Conservation (phyloP, 2,797 vertebrate genomes). For the Neosilurus hyrtlii region DNA sequence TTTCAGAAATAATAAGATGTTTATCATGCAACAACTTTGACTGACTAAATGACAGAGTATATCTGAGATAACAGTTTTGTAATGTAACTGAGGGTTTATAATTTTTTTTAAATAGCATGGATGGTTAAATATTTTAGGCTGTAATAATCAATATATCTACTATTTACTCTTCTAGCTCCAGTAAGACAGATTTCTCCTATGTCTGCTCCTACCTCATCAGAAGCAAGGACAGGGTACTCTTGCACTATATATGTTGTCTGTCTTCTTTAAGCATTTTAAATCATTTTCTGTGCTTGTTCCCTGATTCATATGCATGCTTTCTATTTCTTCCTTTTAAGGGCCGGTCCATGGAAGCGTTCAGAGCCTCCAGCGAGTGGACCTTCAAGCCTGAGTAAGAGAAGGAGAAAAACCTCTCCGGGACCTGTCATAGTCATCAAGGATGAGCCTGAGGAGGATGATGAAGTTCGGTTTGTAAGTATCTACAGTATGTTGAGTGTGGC, state of each 20-base stretch:
- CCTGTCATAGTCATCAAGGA: slow-evolving; percentile 81
- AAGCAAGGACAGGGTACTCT: slow-evolving; percentile 67
- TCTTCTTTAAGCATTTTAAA: not conserved
- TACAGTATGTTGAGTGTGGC: not conserved
- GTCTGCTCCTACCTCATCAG: slow-evolving; percentile 70
- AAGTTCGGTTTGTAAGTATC: slow-evolving; percentile 75
- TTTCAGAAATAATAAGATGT: not conserved
- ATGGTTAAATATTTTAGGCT: not conserved
- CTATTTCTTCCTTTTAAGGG: slow-evolving; percentile 55
- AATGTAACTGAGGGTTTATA: not conserved
- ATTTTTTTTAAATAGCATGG: not conserved
- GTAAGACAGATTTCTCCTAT: slow-evolving; percentile 68
- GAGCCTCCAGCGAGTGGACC: slow-evolving; percentile 57
- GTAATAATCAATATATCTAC: not conserved
- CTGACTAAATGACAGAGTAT: not conserved
- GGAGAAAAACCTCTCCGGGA: slow-evolving; percentile 70
- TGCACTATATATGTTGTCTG: not conserved
- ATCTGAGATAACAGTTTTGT: not conserved
- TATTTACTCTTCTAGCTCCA: slow-evolving; percentile 59
- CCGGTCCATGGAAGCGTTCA: slow-evolving; percentile 65
- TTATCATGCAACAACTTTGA: not conserved
- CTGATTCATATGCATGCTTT: not conserved
- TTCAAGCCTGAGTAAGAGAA: slow-evolving; percentile 66
- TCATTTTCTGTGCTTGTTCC: not conserved
- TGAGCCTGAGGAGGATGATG: slow-evolving; percentile 79